phyloP scores from a whole-genome alignment of 1,140 invertebrate species.

The Zaprionus taronus region DNA sequence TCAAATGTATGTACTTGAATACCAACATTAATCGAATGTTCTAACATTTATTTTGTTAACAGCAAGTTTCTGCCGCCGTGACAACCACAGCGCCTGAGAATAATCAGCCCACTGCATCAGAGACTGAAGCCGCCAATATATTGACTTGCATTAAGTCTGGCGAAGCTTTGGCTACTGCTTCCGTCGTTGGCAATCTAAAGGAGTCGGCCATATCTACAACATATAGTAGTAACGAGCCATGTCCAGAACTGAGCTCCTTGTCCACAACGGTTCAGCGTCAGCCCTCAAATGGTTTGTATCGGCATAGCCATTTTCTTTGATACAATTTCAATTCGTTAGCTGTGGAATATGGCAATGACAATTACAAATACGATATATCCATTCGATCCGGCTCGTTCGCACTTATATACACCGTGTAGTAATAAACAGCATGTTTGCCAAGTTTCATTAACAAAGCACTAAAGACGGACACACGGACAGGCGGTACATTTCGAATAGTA shows the following conservation, averaged over 20 bases:
- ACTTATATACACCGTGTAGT: too few species aligned
- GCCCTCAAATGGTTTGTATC: slow-evolving; percentile 53
- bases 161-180: slow-evolving; percentile 36
- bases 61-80: slow-evolving; percentile 8
- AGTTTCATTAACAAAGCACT: too few species aligned
- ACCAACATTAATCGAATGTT: not conserved
- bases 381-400: too few species aligned
- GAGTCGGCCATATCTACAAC: slow-evolving; percentile 38
- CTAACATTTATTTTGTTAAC: not conserved
- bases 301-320: not conserved
- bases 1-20: slow-evolving; percentile 13
- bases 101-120: slow-evolving; percentile 55
- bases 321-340: not conserved
- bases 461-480: too few species aligned
- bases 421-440: too few species aligned
- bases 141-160: slow-evolving; percentile 75
- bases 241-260: not conserved
- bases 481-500: too few species aligned
- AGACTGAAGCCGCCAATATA: slow-evolving; percentile 77
- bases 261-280: not conserved
- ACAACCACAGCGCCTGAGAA: slow-evolving; percentile 17
- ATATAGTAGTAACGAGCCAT: not conserved
- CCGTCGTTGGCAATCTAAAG: slow-evolving; percentile 16
- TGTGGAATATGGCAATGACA: not conserved
- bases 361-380: too few species aligned